A percentile compares a stretch with the other conserved stretches of the same genome.
Conservation (phyloP, 2,797 vertebrate species). For the Halcyon chelicuti region DNA sequence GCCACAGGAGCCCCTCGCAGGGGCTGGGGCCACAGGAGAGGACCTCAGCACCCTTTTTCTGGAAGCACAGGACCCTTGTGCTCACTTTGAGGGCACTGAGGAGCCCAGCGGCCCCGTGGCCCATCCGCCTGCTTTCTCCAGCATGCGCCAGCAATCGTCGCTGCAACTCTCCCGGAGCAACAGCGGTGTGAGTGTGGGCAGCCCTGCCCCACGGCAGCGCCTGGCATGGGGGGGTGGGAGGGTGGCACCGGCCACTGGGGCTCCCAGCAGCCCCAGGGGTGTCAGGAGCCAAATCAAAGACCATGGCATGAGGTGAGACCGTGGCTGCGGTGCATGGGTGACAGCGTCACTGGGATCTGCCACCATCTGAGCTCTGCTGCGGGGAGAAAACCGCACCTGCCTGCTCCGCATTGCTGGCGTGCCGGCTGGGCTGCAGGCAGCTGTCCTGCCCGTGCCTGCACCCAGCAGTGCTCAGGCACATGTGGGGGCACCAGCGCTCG, state of each 20-base stretch:
- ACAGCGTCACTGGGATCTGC: neutral
- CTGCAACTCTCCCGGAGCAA: constrained; percentile 69
- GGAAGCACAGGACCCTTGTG: constrained; percentile 74
- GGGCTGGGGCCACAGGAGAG: neutral
- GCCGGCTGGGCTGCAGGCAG: neutral
- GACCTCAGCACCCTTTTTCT: constrained; percentile 76
- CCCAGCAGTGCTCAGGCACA: neutral
- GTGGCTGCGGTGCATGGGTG: neutral
- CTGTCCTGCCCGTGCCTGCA: neutral
- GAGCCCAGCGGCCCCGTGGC: constrained; percentile 69
- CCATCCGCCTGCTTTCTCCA: constrained; percentile 85
- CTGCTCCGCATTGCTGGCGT: rapidly evolving
- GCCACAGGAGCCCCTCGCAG: constrained; percentile 1
- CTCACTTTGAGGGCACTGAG: constrained; percentile 73
- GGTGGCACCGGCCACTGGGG: neutral
- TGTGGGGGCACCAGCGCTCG: rapidly evolving
- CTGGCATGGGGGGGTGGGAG: neutral
- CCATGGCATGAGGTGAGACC: neutral
- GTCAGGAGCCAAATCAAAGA: neutral
- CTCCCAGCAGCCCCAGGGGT: neutral
- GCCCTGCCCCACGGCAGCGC: neutral
- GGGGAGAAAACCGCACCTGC: rapidly evolving
- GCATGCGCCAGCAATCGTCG: constrained; percentile 80
- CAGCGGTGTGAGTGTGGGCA: constrained; percentile 79
- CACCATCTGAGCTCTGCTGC: neutral